phyloP scores from a whole-genome alignment of 2,888 invertebrate species.

The Hyles lineata region DNA sequence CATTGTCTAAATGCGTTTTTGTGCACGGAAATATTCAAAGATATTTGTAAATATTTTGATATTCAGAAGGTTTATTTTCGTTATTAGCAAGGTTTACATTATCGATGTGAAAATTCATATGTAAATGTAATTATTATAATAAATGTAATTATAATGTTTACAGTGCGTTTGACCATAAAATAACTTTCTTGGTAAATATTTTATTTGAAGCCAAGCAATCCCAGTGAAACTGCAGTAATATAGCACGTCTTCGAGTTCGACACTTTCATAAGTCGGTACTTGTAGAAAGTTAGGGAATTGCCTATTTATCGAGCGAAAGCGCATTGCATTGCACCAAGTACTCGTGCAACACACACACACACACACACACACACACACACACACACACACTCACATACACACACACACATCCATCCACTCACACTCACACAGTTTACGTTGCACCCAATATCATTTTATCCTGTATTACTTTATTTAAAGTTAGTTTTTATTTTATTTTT shows the following conservation, averaged over 20 bases:
- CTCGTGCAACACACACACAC: no score
- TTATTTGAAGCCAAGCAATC: neutral
- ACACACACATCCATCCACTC: no score
- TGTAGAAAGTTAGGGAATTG: slow-evolving; percentile 64
- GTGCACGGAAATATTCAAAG: neutral
- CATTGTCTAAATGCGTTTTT: neutral
- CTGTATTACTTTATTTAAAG: no score
- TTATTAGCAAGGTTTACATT: neutral
- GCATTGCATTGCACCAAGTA: slow-evolving; percentile 36
- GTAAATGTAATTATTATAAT: no score
- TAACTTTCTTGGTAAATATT: neutral
- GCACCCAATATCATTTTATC: no score
- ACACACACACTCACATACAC: no score
- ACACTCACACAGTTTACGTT: no score
- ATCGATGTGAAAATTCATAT: neutral
- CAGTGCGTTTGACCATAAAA: neutral
- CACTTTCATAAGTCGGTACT: slow-evolving; percentile 54
- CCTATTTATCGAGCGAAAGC: slow-evolving; percentile 62
- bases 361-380: no score
- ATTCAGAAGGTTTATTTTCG: neutral
- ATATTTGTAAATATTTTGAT: neutral
- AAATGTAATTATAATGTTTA: neutral
- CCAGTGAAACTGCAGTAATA: neutral
- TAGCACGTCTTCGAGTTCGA: slow-evolving; percentile 8
- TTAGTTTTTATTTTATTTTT: no score